A percentile compares a stretch with the other conserved stretches of the same genome.
Conservation (phyloP, 2,113 vertebrate genomes). For the Tringa solitaria region DNA sequence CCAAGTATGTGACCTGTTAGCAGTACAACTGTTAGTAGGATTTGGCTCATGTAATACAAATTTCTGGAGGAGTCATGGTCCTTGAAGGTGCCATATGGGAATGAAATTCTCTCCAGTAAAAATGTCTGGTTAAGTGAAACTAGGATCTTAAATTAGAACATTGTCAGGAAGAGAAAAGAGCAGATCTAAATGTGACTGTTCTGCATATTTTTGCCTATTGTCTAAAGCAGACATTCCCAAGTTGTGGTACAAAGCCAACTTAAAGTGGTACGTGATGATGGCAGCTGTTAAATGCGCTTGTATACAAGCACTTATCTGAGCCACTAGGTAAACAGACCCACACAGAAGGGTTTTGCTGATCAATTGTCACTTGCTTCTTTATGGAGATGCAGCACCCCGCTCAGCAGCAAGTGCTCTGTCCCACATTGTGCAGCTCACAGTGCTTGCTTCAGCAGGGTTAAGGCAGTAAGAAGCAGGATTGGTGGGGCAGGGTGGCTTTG, state of each 20-base stretch:
- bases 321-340: background rate
- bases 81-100: conserved; percentile 59
- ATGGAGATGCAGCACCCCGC: background rate
- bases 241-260: background rate
- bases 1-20: conserved; percentile 36
- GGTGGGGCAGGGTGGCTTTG: background rate
- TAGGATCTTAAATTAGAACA: conserved; percentile 66
- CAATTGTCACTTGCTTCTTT: background rate
- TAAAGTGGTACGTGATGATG: conserved; percentile 34
- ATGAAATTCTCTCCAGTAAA: conserved; percentile 34
- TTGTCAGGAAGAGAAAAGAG: conserved; percentile 56
- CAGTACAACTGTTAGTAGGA: conserved; percentile 1
- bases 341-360: background rate
- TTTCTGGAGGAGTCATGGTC: conserved; percentile 33
- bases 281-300: conserved; percentile 17
- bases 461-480: background rate
- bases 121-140: conserved; percentile 64
- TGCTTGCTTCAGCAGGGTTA: background rate
- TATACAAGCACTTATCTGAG: background rate
- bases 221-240: conserved; percentile 44
- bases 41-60: conserved; percentile 6
- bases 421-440: background rate
- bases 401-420: background rate
- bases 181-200: conserved; percentile 51
- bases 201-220: conserved; percentile 53